Base-by-base conservation (phyloP, 2,888 invertebrate genomes). In the Geotrupes spiniger region DNA sequence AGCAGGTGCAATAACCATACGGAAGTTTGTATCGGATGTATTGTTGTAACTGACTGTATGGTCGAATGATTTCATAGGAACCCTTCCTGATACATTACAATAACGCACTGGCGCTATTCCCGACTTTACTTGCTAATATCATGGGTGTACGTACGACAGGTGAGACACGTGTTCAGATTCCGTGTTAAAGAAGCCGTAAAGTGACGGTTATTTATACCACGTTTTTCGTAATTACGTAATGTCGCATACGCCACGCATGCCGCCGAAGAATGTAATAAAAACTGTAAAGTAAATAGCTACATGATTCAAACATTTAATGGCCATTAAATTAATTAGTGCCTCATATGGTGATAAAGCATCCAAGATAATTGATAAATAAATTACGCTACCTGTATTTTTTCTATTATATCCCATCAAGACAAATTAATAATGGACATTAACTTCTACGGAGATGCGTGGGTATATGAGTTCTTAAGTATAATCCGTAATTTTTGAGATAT, bases 131-230 rank as follows among this genome's bases (percentile, higher is more conserved):
- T 21, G 33, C 33, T 15, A 15, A 33, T 33, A 33, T 33, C 40
- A 27, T 12, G 12, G 14, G 26, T n/a, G 21, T 12, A 12, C 15
- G 28, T 46, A 44, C 47, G 52, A 54, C 52, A 52, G 52, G 54
- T 52, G 54, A 44, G 52, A 47, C 54, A 50, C 54, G 52, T 50
- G 54, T 54, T 52, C 54, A 52, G 54, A 54, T 54, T 54, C 52
- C 45, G 42, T 54, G 52, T 12, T 47, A 36, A 52, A 15, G 42
- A 54, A 15, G 47, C 44, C 50, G 54, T 54, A 49, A 52, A 54
- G 52, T 52, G 54, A 52, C 54, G 54, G 54, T 54, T 54, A 54
- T 46, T 49, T 11, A 11, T 28, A 12, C 14, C n/a, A 8, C 15
- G 4, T 33, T 15, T 40, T 26, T 40, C 2, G 33, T 33, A 33